Base-by-base conservation (phyloP, 1,140 invertebrate species). In the Trinorchestia longiramus region DNA sequence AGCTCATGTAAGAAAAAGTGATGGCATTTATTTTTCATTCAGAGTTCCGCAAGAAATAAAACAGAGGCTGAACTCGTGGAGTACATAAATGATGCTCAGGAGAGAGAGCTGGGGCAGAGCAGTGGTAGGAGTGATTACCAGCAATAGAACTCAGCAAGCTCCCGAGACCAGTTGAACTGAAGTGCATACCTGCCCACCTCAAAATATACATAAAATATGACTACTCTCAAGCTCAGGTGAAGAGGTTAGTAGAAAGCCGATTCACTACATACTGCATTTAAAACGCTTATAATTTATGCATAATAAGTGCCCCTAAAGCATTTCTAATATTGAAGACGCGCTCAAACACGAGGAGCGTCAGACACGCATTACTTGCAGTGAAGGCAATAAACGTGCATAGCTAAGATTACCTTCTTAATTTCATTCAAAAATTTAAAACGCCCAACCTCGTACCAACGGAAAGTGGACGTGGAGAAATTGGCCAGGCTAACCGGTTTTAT, bases 131-230 rank as follows among this genome's bases (percentile, higher is more conserved):
- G 62, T 1, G 62, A 77, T 11, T 77, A 3, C 62, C 62, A 77
- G 62, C 62, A 15, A 77, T 36, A 77, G 62, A 11, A 77, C 62
- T 77, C 15, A 77, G 62, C 28, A 77, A 77, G 28, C 36, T 77
- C 62, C 62, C 28, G 62, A 77, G 62, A 77, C 62, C 8, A 77
- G 62, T 36, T 77, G 15, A 77, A 77, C 62, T 19, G 36, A 77
- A 23, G 62, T 28, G 62, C 62, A 77, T 77, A 77, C 62, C 62
- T 77, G 3, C 62, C 28, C 11, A 36, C 11, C 62, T 77, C 62
- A 77, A 28, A 77, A 77, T 77, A 77, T n/a, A n/a, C n/a, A n/a
- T 77, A 77, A 77, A 77, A 77, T 77, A 77, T 77, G 62, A 77
- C 62, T 36, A 77, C 62, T 11, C 15, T 77, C 15, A 36, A 77